phyloP scores from a whole-genome alignment of 2,888 invertebrate genomes.

The Lochmaea crataegi region DNA sequence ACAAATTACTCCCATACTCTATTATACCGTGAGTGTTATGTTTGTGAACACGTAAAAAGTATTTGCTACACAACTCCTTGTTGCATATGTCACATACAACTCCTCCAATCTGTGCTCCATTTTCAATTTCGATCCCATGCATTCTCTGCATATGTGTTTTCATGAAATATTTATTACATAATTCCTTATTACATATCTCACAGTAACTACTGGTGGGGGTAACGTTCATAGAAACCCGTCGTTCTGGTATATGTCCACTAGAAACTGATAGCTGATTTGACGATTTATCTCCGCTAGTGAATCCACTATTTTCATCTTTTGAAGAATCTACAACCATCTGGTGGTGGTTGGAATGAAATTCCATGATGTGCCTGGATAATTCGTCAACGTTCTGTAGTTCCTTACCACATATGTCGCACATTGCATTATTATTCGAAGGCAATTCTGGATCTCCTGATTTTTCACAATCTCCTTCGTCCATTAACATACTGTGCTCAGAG shows the following conservation, averaged over 20 bases:
- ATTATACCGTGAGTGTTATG: conserved; percentile 97
- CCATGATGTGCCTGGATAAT: conserved; percentile 76
- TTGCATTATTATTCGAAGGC: conserved; percentile 59
- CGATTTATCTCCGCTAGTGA: conserved; percentile 66
- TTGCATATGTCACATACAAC: conserved; percentile 98
- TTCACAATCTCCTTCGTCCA: conserved; percentile 64
- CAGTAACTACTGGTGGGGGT: conserved; percentile 90
- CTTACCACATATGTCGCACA: conserved; percentile 65
- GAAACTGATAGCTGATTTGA: conserved; percentile 55
- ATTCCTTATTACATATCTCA: conserved; percentile 97
- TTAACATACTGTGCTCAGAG: conserved; percentile 73
- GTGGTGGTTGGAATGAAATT: conserved; percentile 70
- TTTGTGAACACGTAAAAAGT: conserved; percentile 96
- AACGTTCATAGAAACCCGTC: conserved; percentile 71
- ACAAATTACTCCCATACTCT: conserved; percentile 75
- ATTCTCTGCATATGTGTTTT: conserved; percentile 99
- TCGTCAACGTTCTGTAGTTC: conserved; percentile 71
- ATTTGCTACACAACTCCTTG: conserved; percentile 98
- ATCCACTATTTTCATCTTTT: conserved; percentile 62
- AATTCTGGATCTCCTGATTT: conserved; percentile 59
- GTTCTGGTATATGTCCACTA: conserved; percentile 62
- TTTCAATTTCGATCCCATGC: conserved; percentile 95
- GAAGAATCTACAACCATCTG: conserved; percentile 48
- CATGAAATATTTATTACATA: conserved; percentile 99
- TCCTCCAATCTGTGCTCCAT: conserved; percentile 91